These are phyloP conservation scores for Gopherus evgoodei DNA, from an alignment of 2,113 vertebrate genomes.

Conservation along the genomic window DNA sequence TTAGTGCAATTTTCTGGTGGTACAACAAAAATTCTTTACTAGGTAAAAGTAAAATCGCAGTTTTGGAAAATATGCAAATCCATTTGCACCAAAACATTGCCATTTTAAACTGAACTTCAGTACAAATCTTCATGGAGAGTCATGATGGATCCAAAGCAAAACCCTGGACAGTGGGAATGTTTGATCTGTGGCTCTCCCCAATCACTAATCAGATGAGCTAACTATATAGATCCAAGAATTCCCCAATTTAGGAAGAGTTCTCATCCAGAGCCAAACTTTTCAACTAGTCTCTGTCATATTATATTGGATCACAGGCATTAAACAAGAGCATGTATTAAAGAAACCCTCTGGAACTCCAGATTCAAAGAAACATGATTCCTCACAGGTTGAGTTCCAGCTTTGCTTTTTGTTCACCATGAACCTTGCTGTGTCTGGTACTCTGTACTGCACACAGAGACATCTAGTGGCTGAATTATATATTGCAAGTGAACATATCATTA, in stretches of 20 bases:
- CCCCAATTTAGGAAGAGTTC: neutral
- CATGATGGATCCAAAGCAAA: neutral
- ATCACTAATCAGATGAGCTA: neutral
- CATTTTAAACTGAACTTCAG: neutral
- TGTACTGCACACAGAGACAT: neutral
- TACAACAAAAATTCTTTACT: neutral
- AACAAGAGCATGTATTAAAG: neutral
- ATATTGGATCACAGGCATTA: neutral
- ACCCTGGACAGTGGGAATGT: fast-evolving
- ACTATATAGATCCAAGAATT: neutral
- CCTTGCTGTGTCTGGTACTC: fast-evolving
- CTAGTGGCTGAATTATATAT: neutral
- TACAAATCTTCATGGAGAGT: neutral
- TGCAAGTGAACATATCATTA: neutral
- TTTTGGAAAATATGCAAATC: neutral
- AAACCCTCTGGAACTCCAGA: fast-evolving
- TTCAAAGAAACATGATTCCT: neutral
- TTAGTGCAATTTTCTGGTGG: neutral
- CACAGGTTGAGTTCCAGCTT: neutral
- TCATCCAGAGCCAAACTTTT: neutral
- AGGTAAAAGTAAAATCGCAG: neutral
- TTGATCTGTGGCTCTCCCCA: neutral
- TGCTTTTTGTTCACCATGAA: neutral
- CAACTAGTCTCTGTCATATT: neutral
- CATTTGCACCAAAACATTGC: neutral